Conservation (phyloP, 2,113 vertebrate genomes). For the Pantherophis guttatus region DNA sequence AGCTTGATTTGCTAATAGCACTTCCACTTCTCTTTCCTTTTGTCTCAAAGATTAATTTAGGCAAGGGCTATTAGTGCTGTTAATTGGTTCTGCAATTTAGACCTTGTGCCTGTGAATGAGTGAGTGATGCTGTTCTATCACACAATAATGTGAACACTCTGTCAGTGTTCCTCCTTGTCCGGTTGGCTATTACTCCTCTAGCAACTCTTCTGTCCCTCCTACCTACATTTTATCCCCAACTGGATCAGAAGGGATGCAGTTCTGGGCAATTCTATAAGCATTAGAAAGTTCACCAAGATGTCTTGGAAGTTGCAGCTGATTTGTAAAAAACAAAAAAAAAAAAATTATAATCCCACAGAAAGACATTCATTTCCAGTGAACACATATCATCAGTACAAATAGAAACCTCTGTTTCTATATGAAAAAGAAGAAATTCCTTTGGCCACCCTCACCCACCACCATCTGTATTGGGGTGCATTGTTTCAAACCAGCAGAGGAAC, state of each 20-base stretch:
- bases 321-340: slow-evolving; percentile 55
- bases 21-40: slow-evolving; percentile 95
- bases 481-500: neutral
- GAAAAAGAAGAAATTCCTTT: neutral
- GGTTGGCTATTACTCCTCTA: slow-evolving; percentile 74
- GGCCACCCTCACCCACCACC: neutral
- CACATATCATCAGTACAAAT: slow-evolving; percentile 9
- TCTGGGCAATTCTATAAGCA: slow-evolving; percentile 57
- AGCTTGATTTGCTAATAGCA: slow-evolving; percentile 92
- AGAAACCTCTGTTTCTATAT: accelerated
- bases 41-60: slow-evolving; percentile 99
- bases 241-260: slow-evolving; percentile 48
- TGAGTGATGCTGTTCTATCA: slow-evolving; percentile 91
- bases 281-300: slow-evolving; percentile 65
- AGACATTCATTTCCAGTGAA: slow-evolving; percentile 23
- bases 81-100: slow-evolving; percentile 99
- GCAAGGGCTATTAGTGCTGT: slow-evolving; percentile 98
- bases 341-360: slow-evolving; percentile 37
- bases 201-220: slow-evolving; percentile 36
- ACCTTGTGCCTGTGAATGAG: slow-evolving; percentile 94
- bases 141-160: slow-evolving; percentile 90
- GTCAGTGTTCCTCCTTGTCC: slow-evolving; percentile 86
- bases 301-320: slow-evolving; percentile 51
- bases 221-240: slow-evolving; percentile 2
- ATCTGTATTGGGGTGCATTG: neutral